Evolutionary conservation across 1,140 invertebrate species (phyloP), one percentile per base, ranked within the genome.

Genomic region (Solenopsis fugax): DNA sequence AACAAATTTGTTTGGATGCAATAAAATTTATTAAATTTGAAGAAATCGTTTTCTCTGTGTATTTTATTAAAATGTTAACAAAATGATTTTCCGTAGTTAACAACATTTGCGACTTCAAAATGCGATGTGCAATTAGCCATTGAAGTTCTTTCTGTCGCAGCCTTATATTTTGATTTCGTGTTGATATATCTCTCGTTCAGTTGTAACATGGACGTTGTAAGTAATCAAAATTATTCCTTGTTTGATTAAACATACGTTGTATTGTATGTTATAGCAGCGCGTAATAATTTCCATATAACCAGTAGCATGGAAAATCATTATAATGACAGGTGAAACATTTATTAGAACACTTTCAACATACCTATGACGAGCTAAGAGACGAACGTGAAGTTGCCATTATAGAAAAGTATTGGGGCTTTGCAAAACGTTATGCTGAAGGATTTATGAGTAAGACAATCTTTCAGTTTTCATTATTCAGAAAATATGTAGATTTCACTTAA

Each of bases 321-420:
- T 29, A 29, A 29, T 29, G 7, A 69, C 9, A 80, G 77, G 34
- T 80, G 16, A 80, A 80, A 45, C 12, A 69, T 54, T 72, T 82
- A 82, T 37, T 72, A 41, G 12, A 72, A 13, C 7, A 48, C 48
- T 37, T 82, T n/a, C 78, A 82, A 34, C 1, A 34, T 13, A 82
- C 37, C 10, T 72, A 82, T 4, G 24, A 72, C 21, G 78, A 82
- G 0, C 7, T 82, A 29, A 82, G 18, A 16, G 78, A 82, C 24
- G 52, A 82, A 13, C 2, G 16, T 6, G 78, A 82, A 58, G 13
- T 82, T 4, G 67, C 67, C 16, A 82, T 82, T 37, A 58, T 82
- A 45, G 54, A 72, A 82, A 72, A 82, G n/a, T 82, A 82, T 48
- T 71, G 78, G 52, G 58, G 1, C 13, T 21, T 60, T 0, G 52